Base-by-base conservation (phyloP, 2,113 vertebrate species). In the Calyptomena viridis region DNA sequence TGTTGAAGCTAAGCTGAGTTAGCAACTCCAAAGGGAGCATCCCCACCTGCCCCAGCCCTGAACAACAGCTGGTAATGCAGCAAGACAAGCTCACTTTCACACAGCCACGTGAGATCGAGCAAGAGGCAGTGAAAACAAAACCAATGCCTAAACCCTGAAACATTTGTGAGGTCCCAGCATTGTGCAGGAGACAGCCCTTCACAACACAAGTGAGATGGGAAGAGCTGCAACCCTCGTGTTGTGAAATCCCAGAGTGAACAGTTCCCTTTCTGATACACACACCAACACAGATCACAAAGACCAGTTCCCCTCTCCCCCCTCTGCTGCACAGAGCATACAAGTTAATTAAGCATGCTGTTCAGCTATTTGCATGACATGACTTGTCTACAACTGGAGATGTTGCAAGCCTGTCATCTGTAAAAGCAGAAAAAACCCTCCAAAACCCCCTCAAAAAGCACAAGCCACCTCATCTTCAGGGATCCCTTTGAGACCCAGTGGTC, bases 21-120 rank as follows among this genome's bases (percentile, higher is more conserved):
- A 82, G 66, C 62, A 72, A 5, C 39, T 84, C 87, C 78, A 82
- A 64, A 24, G 50, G 46, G 27, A 90, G 28, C 64, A 80, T 60
- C 37, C 73, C 83, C 53, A 64, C 58, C 71, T 3, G 3, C 33
- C 58, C n/a, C 50, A 76, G 72, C 84, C 82, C 88, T 8, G 24
- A 63, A 35, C 24, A 31, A 4, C 50, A 84, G 60, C 66, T 49
- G 73, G 37, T 40, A 55, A 78, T 8, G 25, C 86, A 92, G 64
- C 73, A 77, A 44, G 81, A 69, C 64, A 55, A 59, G 79, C 59
- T 78, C 6, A 8, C 30, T 56, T 89, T 84, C 0, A 0, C 73
- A 68, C 68, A 44, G 7, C n/a, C 79, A 27, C 0, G 2, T 6
- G 52, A 89, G 56, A 60, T 3, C 0, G 0, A 20, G 75, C 58